Percentiles rank a stretch among this genome's conserved stretches.
phyloP scores from a whole-genome alignment of 2,888 invertebrate species.

The Meganola albula region DNA sequence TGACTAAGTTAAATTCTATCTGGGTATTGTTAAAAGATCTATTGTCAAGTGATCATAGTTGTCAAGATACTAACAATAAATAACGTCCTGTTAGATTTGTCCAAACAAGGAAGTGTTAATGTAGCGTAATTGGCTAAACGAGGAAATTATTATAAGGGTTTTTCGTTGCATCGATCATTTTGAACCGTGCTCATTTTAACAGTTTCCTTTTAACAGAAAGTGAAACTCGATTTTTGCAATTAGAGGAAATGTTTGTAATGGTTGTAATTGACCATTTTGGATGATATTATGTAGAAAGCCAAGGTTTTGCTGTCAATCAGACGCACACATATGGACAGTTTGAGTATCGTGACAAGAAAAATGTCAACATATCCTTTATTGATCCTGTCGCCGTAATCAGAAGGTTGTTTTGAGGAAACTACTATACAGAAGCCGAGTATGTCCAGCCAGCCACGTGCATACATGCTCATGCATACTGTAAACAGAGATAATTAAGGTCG shows the following conservation, averaged over 20 bases:
- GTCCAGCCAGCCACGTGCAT: conserved; percentile 27
- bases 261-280: too few relatives aligned
- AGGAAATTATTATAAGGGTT: conserved; percentile 50
- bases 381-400: conserved; percentile 9
- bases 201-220: conserved; percentile 38
- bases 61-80: conserved; percentile 51
- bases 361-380: conserved; percentile 9
- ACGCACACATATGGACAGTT: conserved; percentile 1
- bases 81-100: conserved; percentile 46
- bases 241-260: too few relatives aligned
- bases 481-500: conserved; percentile 62
- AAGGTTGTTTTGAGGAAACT: conserved; percentile 24
- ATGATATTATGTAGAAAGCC: too few relatives aligned
- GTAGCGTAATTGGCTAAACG: conserved; percentile 48
- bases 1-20: too few relatives aligned
- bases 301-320: conserved; percentile 8
- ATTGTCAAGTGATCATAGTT: too few relatives aligned
- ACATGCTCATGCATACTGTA: conserved; percentile 50
- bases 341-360: conserved; percentile 5
- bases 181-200: conserved; percentile 32
- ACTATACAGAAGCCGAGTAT: conserved; percentile 24
- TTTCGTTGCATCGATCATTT: conserved; percentile 49
- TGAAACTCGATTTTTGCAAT: too few relatives aligned
- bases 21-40: too few relatives aligned
- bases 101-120: conserved; percentile 59